phyloP scores from a whole-genome alignment of 2,797 vertebrate genomes.

The Coregonus ussuriensis region DNA sequence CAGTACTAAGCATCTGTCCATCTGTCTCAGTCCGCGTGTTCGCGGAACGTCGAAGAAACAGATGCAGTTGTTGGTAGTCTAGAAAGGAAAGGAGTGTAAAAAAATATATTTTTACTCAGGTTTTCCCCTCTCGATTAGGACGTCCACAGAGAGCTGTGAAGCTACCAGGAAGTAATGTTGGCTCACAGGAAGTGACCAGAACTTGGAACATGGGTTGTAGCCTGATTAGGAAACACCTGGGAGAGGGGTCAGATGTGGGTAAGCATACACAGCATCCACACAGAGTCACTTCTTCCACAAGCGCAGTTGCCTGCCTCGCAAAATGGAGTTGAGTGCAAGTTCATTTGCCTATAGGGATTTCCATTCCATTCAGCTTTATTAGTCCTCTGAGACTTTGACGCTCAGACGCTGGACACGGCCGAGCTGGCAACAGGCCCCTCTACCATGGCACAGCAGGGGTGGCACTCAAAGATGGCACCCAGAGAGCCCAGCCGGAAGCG shows the following conservation, averaged over 20 bases:
- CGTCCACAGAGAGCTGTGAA: background rate
- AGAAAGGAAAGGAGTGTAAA: slow-evolving; percentile 1
- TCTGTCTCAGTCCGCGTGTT: background rate
- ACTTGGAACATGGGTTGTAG: background rate
- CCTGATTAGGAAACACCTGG: background rate
- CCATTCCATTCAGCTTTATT: background rate
- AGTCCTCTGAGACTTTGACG: background rate
- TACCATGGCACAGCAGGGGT: background rate
- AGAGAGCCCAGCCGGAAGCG: background rate
- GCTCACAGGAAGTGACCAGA: slow-evolving; percentile 29
- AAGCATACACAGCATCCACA: background rate
- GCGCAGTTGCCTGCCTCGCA: background rate
- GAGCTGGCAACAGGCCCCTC: background rate
- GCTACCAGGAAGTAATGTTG: background rate
- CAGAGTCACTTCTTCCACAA: background rate
- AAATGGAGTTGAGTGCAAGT: background rate
- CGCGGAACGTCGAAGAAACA: background rate
- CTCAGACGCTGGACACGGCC: background rate
- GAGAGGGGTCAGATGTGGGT: background rate
- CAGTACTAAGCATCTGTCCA: slow-evolving; percentile 4
- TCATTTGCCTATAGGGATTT: background rate
- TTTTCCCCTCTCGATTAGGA: background rate
- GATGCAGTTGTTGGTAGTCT: background rate
- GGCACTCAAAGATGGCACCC: background rate
- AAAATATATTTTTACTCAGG: background rate